phyloP scores from a whole-genome alignment of 2,888 invertebrate genomes.

The Embidobia sp. region DNA sequence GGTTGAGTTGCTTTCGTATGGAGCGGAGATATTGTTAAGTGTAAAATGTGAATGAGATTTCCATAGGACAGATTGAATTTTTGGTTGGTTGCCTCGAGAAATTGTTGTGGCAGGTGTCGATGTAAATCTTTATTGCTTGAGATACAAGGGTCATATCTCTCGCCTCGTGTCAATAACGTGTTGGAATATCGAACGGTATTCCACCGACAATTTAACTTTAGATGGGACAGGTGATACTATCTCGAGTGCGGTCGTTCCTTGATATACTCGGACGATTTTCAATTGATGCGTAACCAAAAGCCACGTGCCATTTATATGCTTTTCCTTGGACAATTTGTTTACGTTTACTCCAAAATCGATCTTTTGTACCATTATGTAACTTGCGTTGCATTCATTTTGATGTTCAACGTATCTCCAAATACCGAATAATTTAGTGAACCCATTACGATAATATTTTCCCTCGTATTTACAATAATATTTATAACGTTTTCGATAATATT shows the following conservation, averaged over 20 bases:
- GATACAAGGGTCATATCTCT: conserved; percentile 60
- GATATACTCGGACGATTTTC: conserved; percentile 66
- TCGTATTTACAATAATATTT: too few relatives aligned
- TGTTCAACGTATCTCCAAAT: too few relatives aligned
- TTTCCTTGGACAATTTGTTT: conserved; percentile 33
- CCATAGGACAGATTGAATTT: conserved; percentile 61
- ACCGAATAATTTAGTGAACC: too few relatives aligned
- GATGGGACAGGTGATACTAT: conserved; percentile 65
- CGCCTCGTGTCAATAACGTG: conserved; percentile 58
- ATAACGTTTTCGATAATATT: too few relatives aligned
- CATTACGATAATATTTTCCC: too few relatives aligned
- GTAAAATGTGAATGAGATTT: conserved; percentile 54
- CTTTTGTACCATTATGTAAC: too few relatives aligned
- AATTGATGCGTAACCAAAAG: conserved; percentile 66
- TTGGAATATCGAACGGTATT: conserved; percentile 53
- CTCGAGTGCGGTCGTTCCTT: conserved; percentile 54
- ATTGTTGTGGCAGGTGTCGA: conserved; percentile 65
- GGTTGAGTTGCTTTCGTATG: too few relatives aligned
- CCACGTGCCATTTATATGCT: conserved; percentile 65
- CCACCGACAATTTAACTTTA: conserved; percentile 28
- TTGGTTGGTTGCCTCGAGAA: conserved; percentile 60
- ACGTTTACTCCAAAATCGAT: neutral
- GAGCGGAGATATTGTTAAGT: too few relatives aligned
- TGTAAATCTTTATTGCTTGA: conserved; percentile 63
- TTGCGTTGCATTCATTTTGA: too few relatives aligned